Percentiles rank a stretch among this genome's conserved stretches.
Conservation (phyloP, 2,113 vertebrate species). For the Perognathus longimembris region DNA sequence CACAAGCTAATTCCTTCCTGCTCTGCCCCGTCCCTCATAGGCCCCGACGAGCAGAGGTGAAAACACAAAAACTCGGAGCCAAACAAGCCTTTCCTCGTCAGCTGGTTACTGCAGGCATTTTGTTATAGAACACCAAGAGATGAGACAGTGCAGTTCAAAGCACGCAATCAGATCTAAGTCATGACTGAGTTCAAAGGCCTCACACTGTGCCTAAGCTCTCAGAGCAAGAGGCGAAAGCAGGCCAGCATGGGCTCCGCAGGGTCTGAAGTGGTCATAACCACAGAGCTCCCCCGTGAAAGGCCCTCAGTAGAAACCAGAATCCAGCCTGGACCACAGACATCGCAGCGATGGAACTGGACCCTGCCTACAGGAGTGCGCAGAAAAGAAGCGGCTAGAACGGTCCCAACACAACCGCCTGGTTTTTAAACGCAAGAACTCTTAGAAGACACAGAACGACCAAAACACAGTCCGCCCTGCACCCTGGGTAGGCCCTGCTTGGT, state of each 20-base stretch:
- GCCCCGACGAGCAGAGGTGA: neutral
- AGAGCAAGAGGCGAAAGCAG: neutral
- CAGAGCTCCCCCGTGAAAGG: neutral
- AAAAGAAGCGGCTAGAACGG: neutral
- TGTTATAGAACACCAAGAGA: neutral
- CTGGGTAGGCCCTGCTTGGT: neutral
- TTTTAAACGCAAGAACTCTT: neutral
- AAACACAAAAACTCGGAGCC: neutral
- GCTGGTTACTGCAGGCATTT: neutral
- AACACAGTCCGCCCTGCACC: neutral
- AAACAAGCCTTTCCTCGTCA: neutral
- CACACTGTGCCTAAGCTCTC: neutral
- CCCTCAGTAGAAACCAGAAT: too few species aligned
- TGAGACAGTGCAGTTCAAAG: neutral
- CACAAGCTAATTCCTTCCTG: neutral
- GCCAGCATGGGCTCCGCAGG: rapidly evolving
- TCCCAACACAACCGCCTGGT: neutral
- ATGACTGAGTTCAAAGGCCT: neutral
- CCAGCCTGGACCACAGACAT: rapidly evolving
- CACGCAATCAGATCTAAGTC: neutral
- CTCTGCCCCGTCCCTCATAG: neutral
- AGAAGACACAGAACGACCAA: neutral
- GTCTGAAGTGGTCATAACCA: neutral
- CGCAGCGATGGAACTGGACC: neutral
- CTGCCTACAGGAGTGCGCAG: too few species aligned